Evolutionary conservation across 2,888 invertebrate genomes (phyloP).

Genomic region (Cenopis cana): DNA sequence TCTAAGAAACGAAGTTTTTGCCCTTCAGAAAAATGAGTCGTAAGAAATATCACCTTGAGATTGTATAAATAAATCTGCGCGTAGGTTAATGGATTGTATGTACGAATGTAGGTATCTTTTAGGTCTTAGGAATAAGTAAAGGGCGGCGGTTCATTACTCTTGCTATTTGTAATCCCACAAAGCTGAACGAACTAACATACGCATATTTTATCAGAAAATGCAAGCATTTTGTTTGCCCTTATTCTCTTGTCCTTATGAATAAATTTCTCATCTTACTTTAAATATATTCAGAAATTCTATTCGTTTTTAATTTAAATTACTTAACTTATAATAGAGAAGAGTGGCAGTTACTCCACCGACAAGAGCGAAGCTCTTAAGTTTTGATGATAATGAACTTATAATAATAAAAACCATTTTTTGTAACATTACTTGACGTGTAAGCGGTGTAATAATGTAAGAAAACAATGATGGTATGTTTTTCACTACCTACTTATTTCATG

Average conservation of each 20-base stretch:
- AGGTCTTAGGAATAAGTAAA: constrained; percentile 12
- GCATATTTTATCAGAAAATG: neutral
- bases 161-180: constrained; percentile 5
- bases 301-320: neutral
- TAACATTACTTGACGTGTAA: neutral
- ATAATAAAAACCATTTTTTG: neutral
- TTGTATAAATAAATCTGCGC: constrained; percentile 1
- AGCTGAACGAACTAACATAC: neutral
- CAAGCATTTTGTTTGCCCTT: neutral
- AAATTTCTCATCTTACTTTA: neutral
- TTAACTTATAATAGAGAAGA: too few species aligned
- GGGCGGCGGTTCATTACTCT: constrained; percentile 8
- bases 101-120: neutral
- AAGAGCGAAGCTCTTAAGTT: too few species aligned
- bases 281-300: neutral
- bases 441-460: constrained; percentile 3
- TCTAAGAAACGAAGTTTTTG: neutral
- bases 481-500: neutral
- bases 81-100: neutral
- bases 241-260: neutral
- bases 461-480: neutral
- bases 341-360: too few species aligned
- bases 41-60: constrained; percentile 9
- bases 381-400: too few species aligned
- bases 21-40: neutral